Evolutionary conservation across 2,113 vertebrate species (phyloP), one percentile per base, ranked within the genome.

Genomic region (Alligator sinensis): DNA sequence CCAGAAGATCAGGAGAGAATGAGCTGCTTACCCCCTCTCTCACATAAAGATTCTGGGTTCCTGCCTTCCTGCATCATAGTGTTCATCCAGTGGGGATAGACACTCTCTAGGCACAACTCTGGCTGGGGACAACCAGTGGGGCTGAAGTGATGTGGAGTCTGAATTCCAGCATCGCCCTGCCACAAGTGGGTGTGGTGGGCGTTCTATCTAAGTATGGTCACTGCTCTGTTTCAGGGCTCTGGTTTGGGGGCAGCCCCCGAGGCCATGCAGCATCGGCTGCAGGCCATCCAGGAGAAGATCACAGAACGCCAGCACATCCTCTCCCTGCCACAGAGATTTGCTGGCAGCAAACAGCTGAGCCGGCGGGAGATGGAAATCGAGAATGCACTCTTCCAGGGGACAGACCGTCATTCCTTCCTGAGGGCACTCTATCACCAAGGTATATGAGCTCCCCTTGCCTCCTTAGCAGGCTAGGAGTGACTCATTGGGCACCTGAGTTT

Each of bases 281-380:
- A 98, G 93, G 98, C 98, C 62, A 99, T 99, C 95, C 97, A 97
- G 94, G 98, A 99, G 96, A 99, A 99, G 98, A 98, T 99, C 18
- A 97, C 97, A 0, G 98, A 98, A 60, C 97, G 98, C 8, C 98
- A 96, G 11, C 98, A 98, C 94, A 98, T 99, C 19, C 97, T 99
- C 8, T 96, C 98, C 21, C 97, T 98, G 82, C 99, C 99, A 0
- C 99, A 99, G 95, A 98, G 99, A 70, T 99, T 99, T 93, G 98
- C 99, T 9, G 97, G 98, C 97, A 99, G 99, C 97, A 98, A 98
- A 57, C 98, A 98, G 14, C 98, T 99, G 89, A 99, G 98, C 60
- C 98, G 99, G 1, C 96, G 99, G 24, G 99, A 99, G 98, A 99
- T 99, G 98, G 99, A 99, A 98, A 99, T 99, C 12, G 99, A 99